Evolutionary conservation across 2,888 invertebrate genomes (phyloP).

Genomic region (Conops quadrifasciatus): DNA sequence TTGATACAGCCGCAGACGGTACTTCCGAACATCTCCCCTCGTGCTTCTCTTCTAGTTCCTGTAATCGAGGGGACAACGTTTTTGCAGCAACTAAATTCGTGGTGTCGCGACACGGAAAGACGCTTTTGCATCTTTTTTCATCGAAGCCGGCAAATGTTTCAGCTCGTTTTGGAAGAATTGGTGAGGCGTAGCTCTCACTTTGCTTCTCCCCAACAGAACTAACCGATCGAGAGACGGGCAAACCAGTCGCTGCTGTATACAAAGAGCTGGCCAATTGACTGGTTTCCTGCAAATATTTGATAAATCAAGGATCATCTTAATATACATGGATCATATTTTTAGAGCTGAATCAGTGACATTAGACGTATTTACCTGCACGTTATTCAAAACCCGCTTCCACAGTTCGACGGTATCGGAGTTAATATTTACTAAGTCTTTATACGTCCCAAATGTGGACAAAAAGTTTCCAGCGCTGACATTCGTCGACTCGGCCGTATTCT

Average conservation of each 20-base stretch:
- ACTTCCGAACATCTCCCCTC: constrained; percentile 49
- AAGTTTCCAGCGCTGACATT: constrained; percentile 60
- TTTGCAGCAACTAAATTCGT: constrained; percentile 65
- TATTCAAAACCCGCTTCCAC: constrained; percentile 78
- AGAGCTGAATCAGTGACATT: too few relatives aligned
- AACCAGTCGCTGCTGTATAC: constrained; percentile 74
- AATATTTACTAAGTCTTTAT: constrained; percentile 80
- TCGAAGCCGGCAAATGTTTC: constrained; percentile 98
- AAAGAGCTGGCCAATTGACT: constrained; percentile 78
- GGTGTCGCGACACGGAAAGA: constrained; percentile 67
- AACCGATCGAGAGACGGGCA: constrained; percentile 86
- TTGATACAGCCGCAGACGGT: constrained; percentile 44
- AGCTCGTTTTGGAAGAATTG: constrained; percentile 88
- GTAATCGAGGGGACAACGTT: constrained; percentile 53
- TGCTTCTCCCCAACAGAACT: constrained; percentile 95
- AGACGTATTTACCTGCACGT: constrained; percentile 54
- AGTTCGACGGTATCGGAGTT: constrained; percentile 79
- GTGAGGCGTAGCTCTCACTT: constrained; percentile 84
- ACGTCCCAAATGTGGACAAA: constrained; percentile 65
- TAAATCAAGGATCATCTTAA: neutral
- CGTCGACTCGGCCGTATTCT: constrained; percentile 68
- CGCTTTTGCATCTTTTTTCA: constrained; percentile 65
- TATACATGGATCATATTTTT: too few relatives aligned
- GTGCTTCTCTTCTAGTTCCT: constrained; percentile 58
- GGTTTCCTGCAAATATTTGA: constrained; percentile 67